These are phyloP conservation scores for Prunella fulvescens DNA, from an alignment of 2,113 vertebrate species.

Conservation along the genomic window DNA sequence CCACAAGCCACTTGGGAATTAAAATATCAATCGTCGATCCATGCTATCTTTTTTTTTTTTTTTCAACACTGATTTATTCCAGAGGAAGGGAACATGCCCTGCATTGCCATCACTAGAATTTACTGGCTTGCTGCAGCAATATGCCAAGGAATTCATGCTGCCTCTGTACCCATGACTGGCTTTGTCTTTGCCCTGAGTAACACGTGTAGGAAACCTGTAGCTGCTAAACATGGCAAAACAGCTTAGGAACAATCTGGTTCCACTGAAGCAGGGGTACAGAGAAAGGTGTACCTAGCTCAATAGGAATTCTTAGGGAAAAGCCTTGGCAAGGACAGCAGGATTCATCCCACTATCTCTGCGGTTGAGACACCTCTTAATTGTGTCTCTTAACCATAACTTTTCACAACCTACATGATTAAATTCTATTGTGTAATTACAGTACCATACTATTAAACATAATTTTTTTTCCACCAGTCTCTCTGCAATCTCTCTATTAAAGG, in stretches of 20 bases:
- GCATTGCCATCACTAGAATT: not conserved
- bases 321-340: not conserved
- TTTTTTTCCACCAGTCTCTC: not conserved
- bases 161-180: not conserved
- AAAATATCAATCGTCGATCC: accelerated
- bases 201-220: not conserved
- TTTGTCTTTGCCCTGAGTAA: not conserved
- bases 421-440: not conserved
- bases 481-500: not conserved
- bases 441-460: not conserved
- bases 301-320: not conserved
- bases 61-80: not conserved
- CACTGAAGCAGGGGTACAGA: not conserved
- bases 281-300: not conserved
- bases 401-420: not conserved
- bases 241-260: not conserved
- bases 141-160: not conserved
- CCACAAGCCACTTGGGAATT: not conserved
- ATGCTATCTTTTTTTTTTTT: not conserved
- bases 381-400: not conserved
- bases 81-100: not conserved
- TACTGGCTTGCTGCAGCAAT: not conserved
- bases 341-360: not conserved
- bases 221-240: not conserved
- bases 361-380: not conserved